Conservation (phyloP, 2,113 vertebrate genomes). For the Bubo scandiacus region DNA sequence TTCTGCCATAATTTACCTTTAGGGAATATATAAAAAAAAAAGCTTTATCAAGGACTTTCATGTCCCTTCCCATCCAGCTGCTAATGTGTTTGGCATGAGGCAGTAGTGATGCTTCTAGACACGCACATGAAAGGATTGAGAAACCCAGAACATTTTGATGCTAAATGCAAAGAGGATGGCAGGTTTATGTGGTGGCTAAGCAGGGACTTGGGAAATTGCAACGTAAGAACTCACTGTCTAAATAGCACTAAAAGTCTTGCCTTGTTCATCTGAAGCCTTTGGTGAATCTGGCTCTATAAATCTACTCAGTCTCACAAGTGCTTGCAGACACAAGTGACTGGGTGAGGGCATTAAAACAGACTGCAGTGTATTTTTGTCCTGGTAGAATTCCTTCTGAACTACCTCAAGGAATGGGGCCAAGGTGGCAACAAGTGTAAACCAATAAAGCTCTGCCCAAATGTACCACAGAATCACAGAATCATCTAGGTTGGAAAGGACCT, state of each 20-base stretch:
- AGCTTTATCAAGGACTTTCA: not conserved
- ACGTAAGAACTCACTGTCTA: fast-evolving
- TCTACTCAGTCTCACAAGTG: not conserved
- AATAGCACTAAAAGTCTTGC: not conserved
- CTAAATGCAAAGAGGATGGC: not conserved
- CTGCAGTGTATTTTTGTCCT: not conserved
- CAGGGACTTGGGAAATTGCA: not conserved
- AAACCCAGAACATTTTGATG: not conserved
- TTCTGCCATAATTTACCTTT: not conserved
- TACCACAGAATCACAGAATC: no score
- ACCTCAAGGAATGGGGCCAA: not conserved
- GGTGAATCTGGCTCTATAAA: not conserved
- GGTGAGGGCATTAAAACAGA: not conserved
- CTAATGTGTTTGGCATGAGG: not conserved
- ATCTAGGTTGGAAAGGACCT: no score
- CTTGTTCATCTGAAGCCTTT: not conserved
- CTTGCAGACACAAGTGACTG: not conserved
- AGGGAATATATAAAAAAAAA: not conserved
- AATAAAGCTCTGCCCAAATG: not conserved
- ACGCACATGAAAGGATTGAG: not conserved
- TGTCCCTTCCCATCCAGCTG: not conserved
- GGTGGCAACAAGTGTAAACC: not conserved
- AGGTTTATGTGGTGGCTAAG: not conserved
- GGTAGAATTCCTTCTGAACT: not conserved
- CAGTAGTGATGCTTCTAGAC: not conserved